A percentile compares a stretch with the other conserved stretches of the same genome.
phyloP scores from a whole-genome alignment of 2,888 invertebrate genomes.

The Agonopterix arenella region DNA sequence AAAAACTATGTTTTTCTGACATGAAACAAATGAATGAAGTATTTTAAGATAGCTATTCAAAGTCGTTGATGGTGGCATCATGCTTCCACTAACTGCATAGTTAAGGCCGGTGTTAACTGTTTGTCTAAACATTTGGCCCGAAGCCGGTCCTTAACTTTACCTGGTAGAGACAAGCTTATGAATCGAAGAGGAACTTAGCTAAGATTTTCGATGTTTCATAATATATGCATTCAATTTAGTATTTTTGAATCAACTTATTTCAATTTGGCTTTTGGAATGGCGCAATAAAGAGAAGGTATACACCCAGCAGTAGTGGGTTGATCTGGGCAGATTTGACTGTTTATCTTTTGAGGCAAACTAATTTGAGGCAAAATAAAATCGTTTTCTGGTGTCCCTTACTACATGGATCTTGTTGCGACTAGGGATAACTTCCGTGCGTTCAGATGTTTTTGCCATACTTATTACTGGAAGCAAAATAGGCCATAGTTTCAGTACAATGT shows the following conservation, averaged over 20 bases:
- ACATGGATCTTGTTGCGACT: too few relatives aligned
- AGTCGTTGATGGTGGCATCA: constrained; percentile 38
- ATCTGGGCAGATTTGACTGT: too few relatives aligned
- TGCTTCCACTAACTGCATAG: constrained; percentile 37
- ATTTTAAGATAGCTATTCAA: constrained; percentile 17
- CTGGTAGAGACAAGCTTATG: constrained; percentile 22
- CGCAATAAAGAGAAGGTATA: too few relatives aligned
- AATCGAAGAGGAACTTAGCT: constrained; percentile 2
- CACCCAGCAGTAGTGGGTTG: too few relatives aligned
- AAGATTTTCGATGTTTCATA: neutral
- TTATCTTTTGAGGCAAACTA: too few relatives aligned
- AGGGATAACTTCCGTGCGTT: too few relatives aligned
- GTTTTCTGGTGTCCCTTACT: too few relatives aligned
- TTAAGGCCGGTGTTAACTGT: constrained; percentile 42
- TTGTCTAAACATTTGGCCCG: constrained; percentile 48
- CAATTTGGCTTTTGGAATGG: too few relatives aligned
- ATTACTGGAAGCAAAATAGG: too few relatives aligned
- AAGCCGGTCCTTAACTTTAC: constrained; percentile 40
- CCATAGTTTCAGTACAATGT: too few relatives aligned
- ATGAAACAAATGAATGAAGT: constrained; percentile 11
- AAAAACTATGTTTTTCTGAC: neutral
- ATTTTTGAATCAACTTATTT: neutral
- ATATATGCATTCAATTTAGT: neutral
- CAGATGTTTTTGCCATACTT: too few relatives aligned
- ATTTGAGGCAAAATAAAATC: too few relatives aligned